Evolutionary conservation across 1,140 invertebrate genomes (phyloP).

Genomic region (Drosophila yakuba): DNA sequence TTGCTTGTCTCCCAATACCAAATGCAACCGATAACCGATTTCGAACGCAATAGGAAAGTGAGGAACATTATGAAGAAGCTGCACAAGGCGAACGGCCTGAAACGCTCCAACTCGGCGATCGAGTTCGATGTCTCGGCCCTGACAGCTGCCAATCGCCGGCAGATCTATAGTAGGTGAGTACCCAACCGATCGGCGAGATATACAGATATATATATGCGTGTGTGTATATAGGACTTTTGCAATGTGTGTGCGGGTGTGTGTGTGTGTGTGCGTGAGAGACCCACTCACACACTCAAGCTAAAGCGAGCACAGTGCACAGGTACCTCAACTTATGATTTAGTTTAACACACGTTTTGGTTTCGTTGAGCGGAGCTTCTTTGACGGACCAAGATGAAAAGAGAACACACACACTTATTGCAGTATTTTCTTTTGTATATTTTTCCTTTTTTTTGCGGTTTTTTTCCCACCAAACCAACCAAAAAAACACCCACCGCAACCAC

Average conservation of each 20-base stretch:
- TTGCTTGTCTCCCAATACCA: conserved; percentile 20
- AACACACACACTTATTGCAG: conserved; percentile 36
- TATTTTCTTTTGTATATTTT: conserved; percentile 29
- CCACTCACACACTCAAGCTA: conserved; percentile 6
- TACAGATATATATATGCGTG: conserved; percentile 3
- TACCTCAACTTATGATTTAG: conserved; percentile 17
- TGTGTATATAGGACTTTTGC: conserved; percentile 43
- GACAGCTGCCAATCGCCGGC: conserved; percentile 87
- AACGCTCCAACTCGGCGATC: conserved; percentile 89
- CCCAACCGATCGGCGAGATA: conserved; percentile 7
- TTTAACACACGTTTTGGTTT: conserved; percentile 5
- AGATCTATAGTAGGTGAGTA: conserved; percentile 84
- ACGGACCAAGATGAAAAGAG: conserved; percentile 24
- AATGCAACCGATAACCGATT: conserved; percentile 21
- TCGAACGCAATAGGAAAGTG: conserved; percentile 64
- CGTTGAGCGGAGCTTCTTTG: conserved; percentile 31
- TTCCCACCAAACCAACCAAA: conserved; percentile 36
- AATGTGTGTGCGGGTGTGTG: conserved; percentile 20
- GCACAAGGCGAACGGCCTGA: conserved; percentile 82
- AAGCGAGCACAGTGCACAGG: conserved; percentile 40
- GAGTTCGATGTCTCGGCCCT: conserved; percentile 89
- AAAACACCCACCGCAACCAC: conserved; percentile 52
- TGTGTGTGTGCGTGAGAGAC: conserved; percentile 1
- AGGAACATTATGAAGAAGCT: conserved; percentile 84
- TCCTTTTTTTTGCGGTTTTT: conserved; percentile 15